Evolutionary conservation across 2,888 invertebrate species (phyloP), one percentile per base, ranked within the genome.

Genomic region (Eilema depressum): DNA sequence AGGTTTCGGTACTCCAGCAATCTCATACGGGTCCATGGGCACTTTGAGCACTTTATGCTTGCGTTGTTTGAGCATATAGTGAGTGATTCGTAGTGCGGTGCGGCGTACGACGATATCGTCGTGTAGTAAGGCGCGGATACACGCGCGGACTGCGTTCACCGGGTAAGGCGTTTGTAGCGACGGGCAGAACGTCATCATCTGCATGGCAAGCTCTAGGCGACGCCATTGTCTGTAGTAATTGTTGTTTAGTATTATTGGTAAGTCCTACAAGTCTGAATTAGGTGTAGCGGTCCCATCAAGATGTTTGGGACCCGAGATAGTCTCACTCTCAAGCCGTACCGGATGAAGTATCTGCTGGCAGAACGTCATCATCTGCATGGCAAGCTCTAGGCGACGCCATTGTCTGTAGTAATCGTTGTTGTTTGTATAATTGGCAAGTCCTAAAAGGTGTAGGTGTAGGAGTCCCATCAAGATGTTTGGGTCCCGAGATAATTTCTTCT

Each of bases 51-150:
- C 96, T 71, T 96, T 93, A 26, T 96, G 95, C 86, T 98, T 98
- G 82, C 97, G 96, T 85, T 98, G 98, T 70, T 97, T 96, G 73
- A 98, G 91, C 69, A 97, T 96, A 80, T 96, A 97, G 61, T 96
- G 94, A 37, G 97, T 89, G 0, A 96, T 95, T 33, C 95, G 94
- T 11, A 96, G 91, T 0, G 97, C 96, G n/a, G 96, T 93, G 91
- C 97, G 97, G 47, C 99, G 96, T 37, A 98, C 97, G n/a, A 96
- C 95, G 37, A 98, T 94, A n/a, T 98, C 97, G 83, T 98, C 98
- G 90, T 97, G 96, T 4, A 98, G 93, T 0, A 98, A 93, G 5
- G 96, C 95, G 53, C 96, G 93, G 0, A 97, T 91, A 80, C 97
- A 96, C 69, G 97, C 96, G 33, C 95, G 94, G 1, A 98, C 97